Conservation (phyloP, 2,888 invertebrate genomes). For the Cheilosia pagana region DNA sequence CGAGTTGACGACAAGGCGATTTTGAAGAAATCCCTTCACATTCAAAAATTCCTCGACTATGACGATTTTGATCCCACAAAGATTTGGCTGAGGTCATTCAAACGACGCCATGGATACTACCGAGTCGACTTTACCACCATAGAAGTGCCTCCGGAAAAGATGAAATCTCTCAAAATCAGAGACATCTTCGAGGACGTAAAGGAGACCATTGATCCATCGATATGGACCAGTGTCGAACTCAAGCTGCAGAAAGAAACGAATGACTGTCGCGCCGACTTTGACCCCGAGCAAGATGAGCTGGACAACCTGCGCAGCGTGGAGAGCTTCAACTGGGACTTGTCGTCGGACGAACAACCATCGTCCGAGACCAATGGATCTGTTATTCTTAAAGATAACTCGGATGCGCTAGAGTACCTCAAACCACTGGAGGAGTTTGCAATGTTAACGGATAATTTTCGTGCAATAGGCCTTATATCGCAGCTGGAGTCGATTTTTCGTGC, state of each 20-base stretch:
- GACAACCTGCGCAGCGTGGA: slow-evolving; percentile 17
- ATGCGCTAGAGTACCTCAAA: slow-evolving; percentile 80
- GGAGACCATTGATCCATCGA: slow-evolving; percentile 34
- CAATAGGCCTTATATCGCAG: slow-evolving; percentile 81
- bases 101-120: slow-evolving; percentile 65
- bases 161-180: slow-evolving; percentile 54
- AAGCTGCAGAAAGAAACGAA: slow-evolving; percentile 20
- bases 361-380: slow-evolving; percentile 35
- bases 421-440: slow-evolving; percentile 82
- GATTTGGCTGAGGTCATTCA: slow-evolving; percentile 63
- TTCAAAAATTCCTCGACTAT: slow-evolving; percentile 64
- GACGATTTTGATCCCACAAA: slow-evolving; percentile 67
- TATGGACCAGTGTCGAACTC: slow-evolving; percentile 38
- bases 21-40: slow-evolving; percentile 40
- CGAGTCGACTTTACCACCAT: slow-evolving; percentile 45
- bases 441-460: slow-evolving; percentile 81
- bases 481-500: slow-evolving; percentile 80
- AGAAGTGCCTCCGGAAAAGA: slow-evolving; percentile 26
- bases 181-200: slow-evolving; percentile 65
- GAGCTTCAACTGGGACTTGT: slow-evolving; percentile 29
- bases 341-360: slow-evolving; percentile 49
- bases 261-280: not conserved
- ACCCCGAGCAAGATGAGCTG: slow-evolving; percentile 33
- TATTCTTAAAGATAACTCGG: slow-evolving; percentile 64
- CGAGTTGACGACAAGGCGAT: slow-evolving; percentile 31